Conservation (phyloP, 2,888 invertebrate genomes). For the Parnassius glacialis region DNA sequence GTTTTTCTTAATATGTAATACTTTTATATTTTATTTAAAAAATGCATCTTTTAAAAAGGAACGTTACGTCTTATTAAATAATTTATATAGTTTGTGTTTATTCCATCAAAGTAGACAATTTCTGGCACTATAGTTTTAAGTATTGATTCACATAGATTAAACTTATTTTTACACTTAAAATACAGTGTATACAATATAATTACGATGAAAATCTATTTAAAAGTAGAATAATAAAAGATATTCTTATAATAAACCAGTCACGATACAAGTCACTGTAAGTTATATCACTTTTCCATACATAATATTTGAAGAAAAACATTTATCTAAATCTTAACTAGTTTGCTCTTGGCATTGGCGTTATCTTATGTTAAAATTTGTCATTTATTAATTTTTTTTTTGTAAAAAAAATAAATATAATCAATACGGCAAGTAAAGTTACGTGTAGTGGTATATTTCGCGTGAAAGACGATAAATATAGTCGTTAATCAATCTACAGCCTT, state of each 20-base stretch:
- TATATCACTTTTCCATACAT: slow-evolving; percentile 40
- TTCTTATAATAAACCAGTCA: slow-evolving; percentile 38
- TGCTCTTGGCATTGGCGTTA: slow-evolving; percentile 48
- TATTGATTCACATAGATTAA: slow-evolving; percentile 1
- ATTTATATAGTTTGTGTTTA: too few relatives aligned
- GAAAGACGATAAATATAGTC: slow-evolving; percentile 35
- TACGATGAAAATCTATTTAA: slow-evolving; percentile 20
- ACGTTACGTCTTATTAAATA: too few relatives aligned
- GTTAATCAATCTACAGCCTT: slow-evolving; percentile 28
- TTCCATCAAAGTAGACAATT: too few relatives aligned
- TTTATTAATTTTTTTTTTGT: slow-evolving; percentile 23
- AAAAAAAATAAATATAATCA: not conserved
- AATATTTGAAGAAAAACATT: slow-evolving; percentile 36
- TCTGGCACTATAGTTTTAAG: too few relatives aligned
- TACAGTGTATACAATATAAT: slow-evolving; percentile 15
- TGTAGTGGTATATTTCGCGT: slow-evolving; percentile 22
- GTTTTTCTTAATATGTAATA: too few relatives aligned
- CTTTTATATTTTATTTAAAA: too few relatives aligned
- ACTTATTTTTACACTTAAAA: slow-evolving; percentile 14
- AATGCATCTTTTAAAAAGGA: too few relatives aligned
- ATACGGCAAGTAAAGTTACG: slow-evolving; percentile 4
- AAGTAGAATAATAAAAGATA: slow-evolving; percentile 27
- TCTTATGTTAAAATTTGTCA: slow-evolving; percentile 29
- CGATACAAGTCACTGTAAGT: slow-evolving; percentile 34
- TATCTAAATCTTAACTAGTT: slow-evolving; percentile 40